Evolutionary conservation across 2,888 invertebrate species (phyloP).

Genomic region (Tiphia femorata): DNA sequence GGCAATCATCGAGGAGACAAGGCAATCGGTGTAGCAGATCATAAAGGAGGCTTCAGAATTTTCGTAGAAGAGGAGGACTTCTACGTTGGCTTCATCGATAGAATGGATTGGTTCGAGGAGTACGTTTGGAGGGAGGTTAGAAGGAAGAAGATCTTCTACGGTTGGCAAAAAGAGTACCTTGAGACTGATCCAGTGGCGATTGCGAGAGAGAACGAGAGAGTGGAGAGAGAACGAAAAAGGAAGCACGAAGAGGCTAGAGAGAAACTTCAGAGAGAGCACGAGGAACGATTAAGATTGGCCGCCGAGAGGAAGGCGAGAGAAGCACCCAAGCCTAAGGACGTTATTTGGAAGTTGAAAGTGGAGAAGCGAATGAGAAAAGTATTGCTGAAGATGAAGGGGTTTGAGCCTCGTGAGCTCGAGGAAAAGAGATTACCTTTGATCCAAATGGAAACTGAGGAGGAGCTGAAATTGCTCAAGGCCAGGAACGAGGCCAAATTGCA

Average conservation of each 20-base stretch:
- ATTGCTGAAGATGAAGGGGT: slow-evolving; percentile 75
- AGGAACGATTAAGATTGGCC: slow-evolving; percentile 56
- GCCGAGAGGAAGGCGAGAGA: slow-evolving; percentile 32
- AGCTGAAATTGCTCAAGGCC: slow-evolving; percentile 69
- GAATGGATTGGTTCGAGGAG: slow-evolving; percentile 57
- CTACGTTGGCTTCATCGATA: slow-evolving; percentile 30
- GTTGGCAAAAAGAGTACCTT: slow-evolving; percentile 56
- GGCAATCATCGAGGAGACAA: slow-evolving; percentile 3
- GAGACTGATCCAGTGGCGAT: slow-evolving; percentile 40
- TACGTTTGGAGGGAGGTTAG: slow-evolving; percentile 51
- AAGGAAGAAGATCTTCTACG: slow-evolving; percentile 52
- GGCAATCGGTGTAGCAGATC: slow-evolving; percentile 75
- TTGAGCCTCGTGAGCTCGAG: slow-evolving; percentile 74
- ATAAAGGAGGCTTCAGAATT: slow-evolving; percentile 66
- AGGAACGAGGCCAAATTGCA: slow-evolving; percentile 23
- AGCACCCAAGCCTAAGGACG: slow-evolving; percentile 52
- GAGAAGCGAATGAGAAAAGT: slow-evolving; percentile 75
- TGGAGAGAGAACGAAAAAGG: slow-evolving; percentile 68
- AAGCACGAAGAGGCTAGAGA: slow-evolving; percentile 71
- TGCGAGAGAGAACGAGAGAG: slow-evolving; percentile 40
- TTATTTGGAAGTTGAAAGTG: slow-evolving; percentile 75
- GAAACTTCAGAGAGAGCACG: slow-evolving; percentile 41
- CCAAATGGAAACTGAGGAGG: slow-evolving; percentile 72
- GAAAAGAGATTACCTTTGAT: slow-evolving; percentile 74
- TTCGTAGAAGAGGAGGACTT: slow-evolving; percentile 71